Base-by-base conservation (phyloP, 2,797 vertebrate genomes). In the Luscinia luscinia region DNA sequence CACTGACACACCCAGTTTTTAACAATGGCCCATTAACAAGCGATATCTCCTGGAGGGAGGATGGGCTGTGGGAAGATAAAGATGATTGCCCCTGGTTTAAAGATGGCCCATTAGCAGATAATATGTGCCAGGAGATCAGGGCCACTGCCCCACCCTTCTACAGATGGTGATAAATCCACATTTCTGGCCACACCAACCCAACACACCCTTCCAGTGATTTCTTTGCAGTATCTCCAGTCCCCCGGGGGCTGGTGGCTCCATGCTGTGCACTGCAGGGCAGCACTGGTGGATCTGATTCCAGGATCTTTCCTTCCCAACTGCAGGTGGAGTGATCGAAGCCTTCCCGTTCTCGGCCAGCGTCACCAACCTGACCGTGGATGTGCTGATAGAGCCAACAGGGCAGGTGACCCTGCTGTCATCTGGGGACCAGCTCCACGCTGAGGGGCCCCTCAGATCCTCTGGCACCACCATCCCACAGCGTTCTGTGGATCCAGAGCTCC, bases 301-400 rank as follows among this genome's bases (percentile, higher is more conserved):
- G 45, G 45, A 20, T 20, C 45, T 6, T 45, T 20, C 45, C 20
- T 11, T 21, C 45, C 45, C 74, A 6, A 21, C 84, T 78, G 80
- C 96, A 99, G 99, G 99, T 23, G 99, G 99, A 22, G 98, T 98
- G 82, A 97, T 99, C n/a, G 99, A 99, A 95, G 99, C 98, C 9
- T 98, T 97, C 90, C 98, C 98, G 0, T 97, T 97, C 61, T 97
- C 98, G 1, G 96, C 40, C 80, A 98, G 38, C 97, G 27, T 99
- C 96, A 98, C 98, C 73, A 98, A 98, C 95, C 96, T 99, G 69
- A 98, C 98, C 0, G 98, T 99, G 94, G 99, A 99, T 95, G 95
- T 99, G 98, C 97, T 99, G 88, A 98, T 99, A 80, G 98, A 99
- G 93, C 99, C 99, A 3, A 97, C 94, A 0, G 99, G 98, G 76